Conservation (phyloP, 53 echinoderm and acorn worm species). For the Echinarachnius parma region DNA sequence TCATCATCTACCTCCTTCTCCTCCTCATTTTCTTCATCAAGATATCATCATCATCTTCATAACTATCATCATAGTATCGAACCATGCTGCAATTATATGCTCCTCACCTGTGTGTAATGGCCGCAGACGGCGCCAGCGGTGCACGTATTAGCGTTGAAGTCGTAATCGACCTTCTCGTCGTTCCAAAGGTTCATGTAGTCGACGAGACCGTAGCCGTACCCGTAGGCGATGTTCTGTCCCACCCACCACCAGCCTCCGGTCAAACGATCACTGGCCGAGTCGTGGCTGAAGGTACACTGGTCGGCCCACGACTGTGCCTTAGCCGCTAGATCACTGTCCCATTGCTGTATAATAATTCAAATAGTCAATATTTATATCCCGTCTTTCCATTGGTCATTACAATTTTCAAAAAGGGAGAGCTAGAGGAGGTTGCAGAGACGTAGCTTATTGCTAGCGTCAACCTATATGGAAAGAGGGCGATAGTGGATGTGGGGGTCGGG, state of each 20-base stretch:
- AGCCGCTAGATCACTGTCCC: slow-evolving; percentile 11
- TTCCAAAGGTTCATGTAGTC: slow-evolving; percentile 22
- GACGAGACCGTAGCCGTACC: slow-evolving; percentile 13
- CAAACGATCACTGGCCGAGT: neutral
- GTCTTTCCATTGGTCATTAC: no score
- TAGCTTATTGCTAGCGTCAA: no score
- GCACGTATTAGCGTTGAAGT: slow-evolving; percentile 7
- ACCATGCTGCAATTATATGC: neutral
- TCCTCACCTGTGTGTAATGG: slow-evolving; percentile 23
- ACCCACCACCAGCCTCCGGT: slow-evolving; percentile 14
- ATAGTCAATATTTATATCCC: no score
- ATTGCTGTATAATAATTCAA: slow-evolving; percentile 1
- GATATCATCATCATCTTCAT: no score
- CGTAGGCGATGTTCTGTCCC: slow-evolving; percentile 28
- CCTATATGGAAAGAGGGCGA: no score
- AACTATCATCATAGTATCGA: no score
- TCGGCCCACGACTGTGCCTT: slow-evolving; percentile 29
- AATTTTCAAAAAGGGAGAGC: neutral
- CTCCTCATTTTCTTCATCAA: no score
- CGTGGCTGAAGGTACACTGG: slow-evolving; percentile 22
- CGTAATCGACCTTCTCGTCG: slow-evolving; percentile 19
- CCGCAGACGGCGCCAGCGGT: slow-evolving; percentile 15
- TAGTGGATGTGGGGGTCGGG: no score
- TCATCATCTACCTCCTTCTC: no score
- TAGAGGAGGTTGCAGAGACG: neutral